A percentile compares a stretch with the other conserved stretches of the same genome.
Conservation (phyloP, 2,797 vertebrate genomes). For the Tiaroga cobitis region DNA sequence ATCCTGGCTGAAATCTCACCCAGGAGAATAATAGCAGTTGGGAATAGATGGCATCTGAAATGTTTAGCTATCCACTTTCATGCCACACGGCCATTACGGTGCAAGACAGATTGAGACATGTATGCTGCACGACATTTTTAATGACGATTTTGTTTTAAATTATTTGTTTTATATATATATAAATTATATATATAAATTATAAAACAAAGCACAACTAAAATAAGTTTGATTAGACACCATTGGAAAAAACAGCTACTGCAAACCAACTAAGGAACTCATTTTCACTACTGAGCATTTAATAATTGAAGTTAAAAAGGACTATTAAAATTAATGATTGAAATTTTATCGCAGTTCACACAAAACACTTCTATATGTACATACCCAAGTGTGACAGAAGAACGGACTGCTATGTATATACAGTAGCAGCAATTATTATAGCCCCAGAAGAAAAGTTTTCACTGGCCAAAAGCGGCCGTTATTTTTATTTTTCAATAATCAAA, state of each 20-base stretch:
- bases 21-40: too few relatives aligned
- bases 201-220: not conserved
- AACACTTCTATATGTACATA: not conserved
- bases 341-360: not conserved
- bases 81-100: too few relatives aligned
- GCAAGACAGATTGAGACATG: not conserved
- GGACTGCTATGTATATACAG: too few relatives aligned
- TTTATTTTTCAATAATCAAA: too few relatives aligned
- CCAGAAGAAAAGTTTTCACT: too few relatives aligned
- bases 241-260: too few relatives aligned
- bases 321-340: not conserved
- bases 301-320: not conserved
- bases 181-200: not conserved
- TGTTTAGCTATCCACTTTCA: not conserved
- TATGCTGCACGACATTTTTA: not conserved
- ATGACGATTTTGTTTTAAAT: not conserved
- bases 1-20: not conserved
- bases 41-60: not conserved
- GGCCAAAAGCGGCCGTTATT: too few relatives aligned
- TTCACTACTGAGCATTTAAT: not conserved
- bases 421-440: too few relatives aligned
- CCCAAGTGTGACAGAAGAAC: too few relatives aligned
- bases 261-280: not conserved
- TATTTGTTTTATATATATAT: not conserved
- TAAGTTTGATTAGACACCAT: not conserved